These are phyloP conservation scores for Myathropa florea DNA, from an alignment of 2,888 invertebrate species.

Conservation along the genomic window DNA sequence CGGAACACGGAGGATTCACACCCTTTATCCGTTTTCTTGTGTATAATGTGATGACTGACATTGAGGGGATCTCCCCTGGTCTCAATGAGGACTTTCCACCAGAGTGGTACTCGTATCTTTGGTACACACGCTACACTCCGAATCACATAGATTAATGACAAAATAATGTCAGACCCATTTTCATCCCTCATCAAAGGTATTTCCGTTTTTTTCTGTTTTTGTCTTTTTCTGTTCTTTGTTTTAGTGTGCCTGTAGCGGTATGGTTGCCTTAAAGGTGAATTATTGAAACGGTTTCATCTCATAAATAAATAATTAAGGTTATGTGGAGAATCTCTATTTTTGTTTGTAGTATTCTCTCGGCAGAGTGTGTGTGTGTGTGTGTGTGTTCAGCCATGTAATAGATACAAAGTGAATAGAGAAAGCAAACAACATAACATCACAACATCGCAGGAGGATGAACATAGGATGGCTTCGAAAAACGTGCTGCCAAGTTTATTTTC, in stretches of 20 bases:
- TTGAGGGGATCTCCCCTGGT: constrained; percentile 40
- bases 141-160: constrained; percentile 77
- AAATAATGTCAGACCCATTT: constrained; percentile 78
- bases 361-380: neutral
- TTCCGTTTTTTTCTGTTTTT: constrained; percentile 35
- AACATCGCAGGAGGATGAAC: constrained; percentile 14
- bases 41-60: constrained; percentile 64
- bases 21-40: constrained; percentile 40
- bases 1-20: constrained; percentile 40
- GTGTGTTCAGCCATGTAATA: constrained; percentile 48
- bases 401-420: constrained; percentile 61
- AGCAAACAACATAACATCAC: constrained; percentile 45
- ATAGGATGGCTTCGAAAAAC: constrained; percentile 39
- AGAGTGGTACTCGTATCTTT: constrained; percentile 11
- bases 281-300: constrained; percentile 79
- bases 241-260: constrained; percentile 30
- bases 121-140: constrained; percentile 42
- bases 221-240: neutral
- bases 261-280: constrained; percentile 74
- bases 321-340: constrained; percentile 65
- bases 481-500: constrained; percentile 54
- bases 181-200: constrained; percentile 66
- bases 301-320: constrained; percentile 80
- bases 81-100: constrained; percentile 1
- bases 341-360: constrained; percentile 43